Base-by-base conservation (phyloP, 2,797 vertebrate species). In the Chiloscyllium punctatum region DNA sequence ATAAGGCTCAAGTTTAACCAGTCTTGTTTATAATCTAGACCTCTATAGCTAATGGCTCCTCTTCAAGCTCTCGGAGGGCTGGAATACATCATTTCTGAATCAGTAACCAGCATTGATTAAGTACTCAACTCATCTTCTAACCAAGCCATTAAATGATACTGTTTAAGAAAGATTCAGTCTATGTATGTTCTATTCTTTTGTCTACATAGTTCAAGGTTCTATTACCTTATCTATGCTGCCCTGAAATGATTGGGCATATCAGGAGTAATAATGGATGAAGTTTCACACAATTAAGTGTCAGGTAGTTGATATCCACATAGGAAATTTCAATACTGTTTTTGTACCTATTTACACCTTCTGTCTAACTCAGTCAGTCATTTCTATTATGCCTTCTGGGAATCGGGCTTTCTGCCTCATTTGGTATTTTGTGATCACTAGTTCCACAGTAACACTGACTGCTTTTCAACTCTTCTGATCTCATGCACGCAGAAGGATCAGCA, bases 271-370 rank as follows among this genome's bases (percentile, higher is more conserved):
- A 62, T n/a, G 68, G 33, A 92, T 92, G n/a, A 92, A n/a, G 23
- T 92, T 92, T 92, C 90, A 92, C 37, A 37, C 37, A 62, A 33
- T 23, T n/a, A 92, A 68, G 1, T 66, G 90, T 92, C 62, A 92
- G 68, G n/a, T 68, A 25, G 90, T 92, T 92, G n/a, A 92, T 33
- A 23, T 68, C 6, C 6, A n/a, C 57, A 21, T n/a, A 66, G 66
- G 33, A 91, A 91, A 91, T 91, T 62, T 91, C 88, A 91, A 91
- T 91, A 66, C 57, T 57, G 37, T 7, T 62, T 18, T 68, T 91
- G 77, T 82, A 37, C 16, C 57, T 66, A 62, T 91, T 66, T 66
- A 66, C 77, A 82, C 82, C 37, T 82, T 82, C 37, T 82, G 87
- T 62, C 87, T 90, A 77, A 77, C 87, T 90, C 88, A 91, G 66